phyloP scores from a whole-genome alignment of 2,888 invertebrate genomes.

The Mesoligia furuncula region DNA sequence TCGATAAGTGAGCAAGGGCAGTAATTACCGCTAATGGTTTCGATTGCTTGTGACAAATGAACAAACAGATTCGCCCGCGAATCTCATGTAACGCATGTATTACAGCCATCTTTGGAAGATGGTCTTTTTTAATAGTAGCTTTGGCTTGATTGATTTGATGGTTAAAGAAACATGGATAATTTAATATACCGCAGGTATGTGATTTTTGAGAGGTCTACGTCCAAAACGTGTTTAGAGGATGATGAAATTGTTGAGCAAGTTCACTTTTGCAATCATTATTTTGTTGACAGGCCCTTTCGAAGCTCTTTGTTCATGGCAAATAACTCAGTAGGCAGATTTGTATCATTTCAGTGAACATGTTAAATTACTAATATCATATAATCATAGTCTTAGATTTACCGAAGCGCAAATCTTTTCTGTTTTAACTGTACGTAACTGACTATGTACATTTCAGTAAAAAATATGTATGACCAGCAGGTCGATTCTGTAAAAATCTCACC shows the following conservation, averaged over 20 bases:
- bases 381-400: not conserved
- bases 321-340: not conserved
- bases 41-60: slow-evolving; percentile 78
- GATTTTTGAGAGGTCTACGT: not conserved
- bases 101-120: slow-evolving; percentile 25
- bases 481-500: too few species aligned
- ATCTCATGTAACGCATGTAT: slow-evolving; percentile 47
- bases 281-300: not conserved
- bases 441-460: not conserved
- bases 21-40: slow-evolving; percentile 76
- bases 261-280: not conserved
- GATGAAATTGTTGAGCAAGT: not conserved
- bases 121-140: slow-evolving; percentile 9
- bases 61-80: slow-evolving; percentile 68
- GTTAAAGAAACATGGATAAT: not conserved
- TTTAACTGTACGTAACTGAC: not conserved
- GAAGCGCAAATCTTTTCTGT: not conserved
- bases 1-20: slow-evolving; percentile 71
- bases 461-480: too few species aligned
- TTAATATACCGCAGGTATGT: not conserved
- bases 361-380: not conserved
- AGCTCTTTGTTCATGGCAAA: not conserved
- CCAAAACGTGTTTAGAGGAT: too few species aligned
- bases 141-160: not conserved
- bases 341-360: not conserved